These are phyloP conservation scores for Carduelis carduelis DNA, from an alignment of 2,797 vertebrate species.

Conservation along the genomic window DNA sequence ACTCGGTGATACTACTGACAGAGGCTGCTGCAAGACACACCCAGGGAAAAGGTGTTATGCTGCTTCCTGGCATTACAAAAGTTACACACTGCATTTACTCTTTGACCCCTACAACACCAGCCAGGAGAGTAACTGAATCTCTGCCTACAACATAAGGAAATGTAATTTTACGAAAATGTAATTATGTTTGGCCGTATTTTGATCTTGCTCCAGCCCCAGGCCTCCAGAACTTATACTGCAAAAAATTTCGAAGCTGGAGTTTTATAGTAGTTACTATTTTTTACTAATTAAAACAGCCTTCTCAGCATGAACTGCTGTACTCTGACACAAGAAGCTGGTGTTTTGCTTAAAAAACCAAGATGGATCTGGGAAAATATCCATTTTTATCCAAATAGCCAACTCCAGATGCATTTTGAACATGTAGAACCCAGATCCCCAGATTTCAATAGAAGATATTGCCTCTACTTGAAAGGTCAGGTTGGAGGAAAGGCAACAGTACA, in stretches of 20 bases:
- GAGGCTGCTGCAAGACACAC: conserved; percentile 73
- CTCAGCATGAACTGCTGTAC: background rate
- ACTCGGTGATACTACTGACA: conserved; percentile 79
- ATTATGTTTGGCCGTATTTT: background rate
- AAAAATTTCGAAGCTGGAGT: background rate
- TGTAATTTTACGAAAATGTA: background rate
- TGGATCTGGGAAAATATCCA: background rate
- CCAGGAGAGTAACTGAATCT: background rate
- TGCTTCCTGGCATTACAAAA: background rate
- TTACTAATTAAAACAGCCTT: background rate
- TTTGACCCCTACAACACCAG: rapidly evolving
- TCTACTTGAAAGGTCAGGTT: background rate
- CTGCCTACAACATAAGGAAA: background rate
- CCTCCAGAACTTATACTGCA: background rate
- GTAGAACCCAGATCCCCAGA: background rate
- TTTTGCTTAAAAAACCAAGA: background rate
- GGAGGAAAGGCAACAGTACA: background rate
- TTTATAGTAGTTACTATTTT: background rate
- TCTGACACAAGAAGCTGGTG: background rate
- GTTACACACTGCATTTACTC: background rate
- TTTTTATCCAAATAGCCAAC: background rate
- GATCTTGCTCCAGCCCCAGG: background rate
- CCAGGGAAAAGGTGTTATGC: background rate
- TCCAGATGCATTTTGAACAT: background rate
- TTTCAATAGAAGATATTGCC: background rate